Conservation (phyloP, 1,140 invertebrate species). For the Drosophila mojavensis region DNA sequence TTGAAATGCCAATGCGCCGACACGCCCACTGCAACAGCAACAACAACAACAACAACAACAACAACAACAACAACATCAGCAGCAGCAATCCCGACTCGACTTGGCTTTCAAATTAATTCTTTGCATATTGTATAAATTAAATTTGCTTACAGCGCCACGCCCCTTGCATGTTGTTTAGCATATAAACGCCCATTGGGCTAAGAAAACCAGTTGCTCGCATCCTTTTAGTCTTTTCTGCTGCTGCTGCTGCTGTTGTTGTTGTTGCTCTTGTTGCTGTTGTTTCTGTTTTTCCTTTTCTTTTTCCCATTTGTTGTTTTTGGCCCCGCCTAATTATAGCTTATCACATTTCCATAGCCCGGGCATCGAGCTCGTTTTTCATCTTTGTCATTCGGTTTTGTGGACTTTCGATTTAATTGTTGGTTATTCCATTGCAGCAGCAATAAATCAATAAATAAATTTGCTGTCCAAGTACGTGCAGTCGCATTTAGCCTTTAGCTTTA, state of each 20-base stretch:
- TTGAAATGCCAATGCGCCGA: conserved; percentile 69
- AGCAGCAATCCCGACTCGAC: conserved; percentile 17
- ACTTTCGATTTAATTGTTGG: conserved; percentile 45
- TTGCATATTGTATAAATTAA: conserved; percentile 84
- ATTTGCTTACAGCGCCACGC: conserved; percentile 78
- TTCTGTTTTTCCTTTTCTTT: neutral
- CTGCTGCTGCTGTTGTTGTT: neutral
- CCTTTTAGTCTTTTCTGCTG: conserved; percentile 41
- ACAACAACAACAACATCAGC: no score
- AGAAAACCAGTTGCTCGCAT: conserved; percentile 30
- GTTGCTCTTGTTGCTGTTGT: no score
- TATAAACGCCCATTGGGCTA: conserved; percentile 65
- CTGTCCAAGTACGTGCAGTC: conserved; percentile 9
- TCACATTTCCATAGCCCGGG: conserved; percentile 77
- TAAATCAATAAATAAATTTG: conserved; percentile 59
- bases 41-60: conserved; percentile 30
- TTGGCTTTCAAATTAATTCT: conserved; percentile 72
- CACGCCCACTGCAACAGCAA: conserved; percentile 55
- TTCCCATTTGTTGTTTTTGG: neutral
- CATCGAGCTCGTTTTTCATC: conserved; percentile 81
- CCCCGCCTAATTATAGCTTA: conserved; percentile 81
- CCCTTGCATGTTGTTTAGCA: conserved; percentile 83
- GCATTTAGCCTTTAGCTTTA: neutral
- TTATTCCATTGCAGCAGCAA: conserved; percentile 24
- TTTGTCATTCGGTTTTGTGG: conserved; percentile 63